phyloP scores from a whole-genome alignment of 2,888 invertebrate genomes.

The Disparrhopalites patrizii region DNA sequence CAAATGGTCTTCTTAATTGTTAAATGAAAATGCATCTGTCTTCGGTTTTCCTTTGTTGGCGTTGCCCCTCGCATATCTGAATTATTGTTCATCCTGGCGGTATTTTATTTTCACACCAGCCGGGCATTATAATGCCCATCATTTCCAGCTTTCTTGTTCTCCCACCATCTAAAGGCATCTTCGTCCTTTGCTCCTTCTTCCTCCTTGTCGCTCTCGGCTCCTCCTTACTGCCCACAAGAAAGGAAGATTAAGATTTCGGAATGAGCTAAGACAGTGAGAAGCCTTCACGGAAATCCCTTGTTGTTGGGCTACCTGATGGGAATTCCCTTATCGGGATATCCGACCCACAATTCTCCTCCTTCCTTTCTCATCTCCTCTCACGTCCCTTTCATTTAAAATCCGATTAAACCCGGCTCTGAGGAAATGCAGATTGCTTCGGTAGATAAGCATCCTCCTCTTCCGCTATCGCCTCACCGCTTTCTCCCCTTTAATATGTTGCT shows the following conservation, averaged over 20 bases:
- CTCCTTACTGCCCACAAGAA: not conserved
- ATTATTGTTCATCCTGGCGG: too few relatives aligned
- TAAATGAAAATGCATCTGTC: too few relatives aligned
- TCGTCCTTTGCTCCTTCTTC: not conserved
- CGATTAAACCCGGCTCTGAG: conserved; percentile 6
- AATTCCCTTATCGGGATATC: conserved; percentile 10
- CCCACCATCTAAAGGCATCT: not conserved
- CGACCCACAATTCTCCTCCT: not conserved
- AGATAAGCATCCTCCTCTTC: not conserved
- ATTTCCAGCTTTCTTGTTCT: too few relatives aligned
- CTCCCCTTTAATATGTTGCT: conserved; percentile 3
- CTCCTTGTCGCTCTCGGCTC: not conserved
- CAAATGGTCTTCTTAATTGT: too few relatives aligned
- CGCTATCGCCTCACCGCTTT: not conserved
- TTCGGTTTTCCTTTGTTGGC: too few relatives aligned
- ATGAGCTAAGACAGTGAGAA: not conserved
- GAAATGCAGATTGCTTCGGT: not conserved
- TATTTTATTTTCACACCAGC: too few relatives aligned
- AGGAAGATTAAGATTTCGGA: too few relatives aligned
- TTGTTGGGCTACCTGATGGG: conserved; percentile 19
- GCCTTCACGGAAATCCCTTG: not conserved
- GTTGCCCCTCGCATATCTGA: too few relatives aligned
- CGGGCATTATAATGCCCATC: too few relatives aligned
- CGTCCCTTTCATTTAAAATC: conserved; percentile 19
- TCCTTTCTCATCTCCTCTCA: not conserved